Percentiles rank a stretch among this genome's conserved stretches.
Evolutionary conservation across 1,140 invertebrate species (phyloP).

Genomic region (Chlorops oryzae): DNA sequence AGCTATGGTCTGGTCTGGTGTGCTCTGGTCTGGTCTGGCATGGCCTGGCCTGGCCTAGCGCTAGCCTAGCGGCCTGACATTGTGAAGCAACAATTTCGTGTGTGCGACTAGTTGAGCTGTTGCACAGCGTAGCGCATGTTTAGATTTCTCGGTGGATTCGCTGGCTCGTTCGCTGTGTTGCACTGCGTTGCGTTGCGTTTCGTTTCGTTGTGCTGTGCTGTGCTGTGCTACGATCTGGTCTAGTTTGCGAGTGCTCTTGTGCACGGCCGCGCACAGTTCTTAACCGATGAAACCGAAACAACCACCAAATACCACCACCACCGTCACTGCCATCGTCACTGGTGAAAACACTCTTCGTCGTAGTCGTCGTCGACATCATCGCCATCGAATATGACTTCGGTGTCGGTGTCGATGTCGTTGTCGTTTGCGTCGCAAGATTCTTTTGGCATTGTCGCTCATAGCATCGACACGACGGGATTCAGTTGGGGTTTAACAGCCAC

Average conservation of each 20-base stretch:
- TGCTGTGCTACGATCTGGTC: background rate
- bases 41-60: too few relatives aligned
- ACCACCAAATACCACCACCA: background rate
- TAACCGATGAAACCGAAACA: background rate
- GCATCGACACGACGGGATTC: conserved; percentile 29
- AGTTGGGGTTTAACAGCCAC: conserved; percentile 50
- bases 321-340: conserved; percentile 4
- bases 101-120: too few relatives aligned
- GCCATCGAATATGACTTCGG: background rate
- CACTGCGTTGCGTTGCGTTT: conserved; percentile 2
- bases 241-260: background rate
- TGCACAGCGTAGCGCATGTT: too few relatives aligned
- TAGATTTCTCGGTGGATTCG: background rate
- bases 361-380: background rate
- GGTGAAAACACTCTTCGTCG: background rate
- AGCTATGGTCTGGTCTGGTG: too few relatives aligned
- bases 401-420: conserved; percentile 8
- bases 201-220: conserved; percentile 1
- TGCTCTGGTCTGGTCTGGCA: too few relatives aligned
- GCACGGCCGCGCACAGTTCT: conserved; percentile 1
- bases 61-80: too few relatives aligned
- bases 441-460: conserved; percentile 13
- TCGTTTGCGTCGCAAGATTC: conserved; percentile 31
- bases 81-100: too few relatives aligned
- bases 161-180: conserved; percentile 3